Percentiles rank a stretch among this genome's conserved stretches.
phyloP scores from a whole-genome alignment of 2,797 vertebrate species.

The Balearica regulorum region DNA sequence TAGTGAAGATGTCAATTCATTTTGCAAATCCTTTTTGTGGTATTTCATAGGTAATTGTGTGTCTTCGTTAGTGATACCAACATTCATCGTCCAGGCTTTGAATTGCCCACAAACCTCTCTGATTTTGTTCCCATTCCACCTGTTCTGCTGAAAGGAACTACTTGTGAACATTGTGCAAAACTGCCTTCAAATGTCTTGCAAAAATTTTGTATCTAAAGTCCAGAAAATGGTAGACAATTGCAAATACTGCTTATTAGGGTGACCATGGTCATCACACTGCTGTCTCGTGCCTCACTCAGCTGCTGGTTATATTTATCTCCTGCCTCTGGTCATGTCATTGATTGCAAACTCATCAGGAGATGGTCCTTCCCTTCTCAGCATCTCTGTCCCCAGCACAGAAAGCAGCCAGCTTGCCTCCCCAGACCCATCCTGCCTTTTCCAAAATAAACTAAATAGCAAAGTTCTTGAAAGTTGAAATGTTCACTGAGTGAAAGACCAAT shows the following conservation, averaged over 20 bases:
- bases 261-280: not conserved
- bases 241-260: not conserved
- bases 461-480: not conserved
- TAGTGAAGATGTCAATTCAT: not conserved
- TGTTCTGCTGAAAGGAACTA: not conserved
- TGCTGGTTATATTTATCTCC: not conserved
- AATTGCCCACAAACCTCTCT: not conserved
- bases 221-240: not conserved
- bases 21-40: not conserved
- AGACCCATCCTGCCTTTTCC: not conserved
- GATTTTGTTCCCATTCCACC: not conserved
- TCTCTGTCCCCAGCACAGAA: not conserved
- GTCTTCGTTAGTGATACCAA: not conserved
- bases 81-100: not conserved
- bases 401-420: not conserved
- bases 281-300: not conserved
- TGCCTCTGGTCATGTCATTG: not conserved
- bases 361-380: not conserved
- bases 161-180: not conserved
- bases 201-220: not conserved
- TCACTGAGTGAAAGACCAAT: not conserved
- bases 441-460: not conserved
- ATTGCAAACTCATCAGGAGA: not conserved
- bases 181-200: not conserved
- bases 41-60: not conserved